A percentile compares a stretch with the other conserved stretches of the same genome.
These are phyloP conservation scores for Camptogramma bilineatum DNA, from an alignment of 2,888 invertebrate genomes.

Conservation along the genomic window DNA sequence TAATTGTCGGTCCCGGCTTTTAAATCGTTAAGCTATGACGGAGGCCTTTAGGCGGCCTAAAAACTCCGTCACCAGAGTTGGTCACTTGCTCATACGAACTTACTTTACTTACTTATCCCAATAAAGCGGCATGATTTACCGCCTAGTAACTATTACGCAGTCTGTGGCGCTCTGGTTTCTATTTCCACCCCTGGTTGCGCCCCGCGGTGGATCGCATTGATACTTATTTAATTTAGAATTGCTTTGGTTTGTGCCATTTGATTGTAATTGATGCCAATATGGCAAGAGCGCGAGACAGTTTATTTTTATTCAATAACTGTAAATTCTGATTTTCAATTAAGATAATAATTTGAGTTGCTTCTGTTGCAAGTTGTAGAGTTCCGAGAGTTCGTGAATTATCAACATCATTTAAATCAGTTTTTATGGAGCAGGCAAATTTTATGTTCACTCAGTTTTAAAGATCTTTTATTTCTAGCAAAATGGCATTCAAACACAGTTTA, in stretches of 20 bases:
- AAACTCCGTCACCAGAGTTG: too few species aligned
- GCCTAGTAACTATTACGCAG: slow-evolving; percentile 5
- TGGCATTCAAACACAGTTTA: background rate
- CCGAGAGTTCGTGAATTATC: too few species aligned
- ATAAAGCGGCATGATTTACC: slow-evolving; percentile 27
- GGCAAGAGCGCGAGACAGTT: background rate
- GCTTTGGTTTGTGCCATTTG: slow-evolving; percentile 20
- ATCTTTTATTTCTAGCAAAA: too few species aligned
- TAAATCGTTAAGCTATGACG: too few species aligned
- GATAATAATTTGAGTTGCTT: background rate
- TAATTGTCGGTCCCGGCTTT: too few species aligned
- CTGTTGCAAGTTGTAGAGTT: too few species aligned
- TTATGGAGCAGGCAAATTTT: too few species aligned
- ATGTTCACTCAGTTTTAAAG: too few species aligned
- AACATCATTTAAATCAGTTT: too few species aligned
- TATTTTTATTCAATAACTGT: background rate
- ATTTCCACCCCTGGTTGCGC: slow-evolving; percentile 57
- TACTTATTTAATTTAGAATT: slow-evolving; percentile 44
- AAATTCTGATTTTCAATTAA: background rate
- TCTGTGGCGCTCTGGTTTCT: slow-evolving; percentile 52
- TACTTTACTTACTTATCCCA: too few species aligned
- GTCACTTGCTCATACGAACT: too few species aligned
- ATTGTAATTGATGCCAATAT: slow-evolving; percentile 21
- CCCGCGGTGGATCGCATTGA: slow-evolving; percentile 39
- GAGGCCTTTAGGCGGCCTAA: too few species aligned